Base-by-base conservation (phyloP, 1,140 invertebrate genomes). In the Drosophila kikkawai region DNA sequence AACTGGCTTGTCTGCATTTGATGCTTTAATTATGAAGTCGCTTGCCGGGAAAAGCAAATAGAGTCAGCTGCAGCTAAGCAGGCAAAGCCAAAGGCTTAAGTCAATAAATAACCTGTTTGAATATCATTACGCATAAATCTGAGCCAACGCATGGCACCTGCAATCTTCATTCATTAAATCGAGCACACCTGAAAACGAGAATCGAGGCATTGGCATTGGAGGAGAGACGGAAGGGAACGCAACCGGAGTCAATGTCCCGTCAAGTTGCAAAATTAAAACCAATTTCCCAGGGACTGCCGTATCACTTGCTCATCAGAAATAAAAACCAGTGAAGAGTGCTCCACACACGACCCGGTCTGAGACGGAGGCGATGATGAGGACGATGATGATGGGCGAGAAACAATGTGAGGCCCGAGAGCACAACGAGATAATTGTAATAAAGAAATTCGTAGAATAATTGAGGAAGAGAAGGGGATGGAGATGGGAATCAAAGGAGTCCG, bases 361-460 rank as follows among this genome's bases (percentile, higher is more conserved):
- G 57, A 34, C 57, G 75, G 80, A 68, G 76, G 63, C 29, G 12
- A 34, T 39, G 60, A 53, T 32, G 45, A 55, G 59, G 76, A 71
- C 63, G 34, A 55, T 65, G 39, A 66, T 44, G 63, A 36, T 32
- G 63, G 56, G 5, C 17, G 48, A 45, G 50, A 67, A 87, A 80
- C 84, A 87, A 87, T 87, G 85, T 44, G 41, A 36, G 26, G 34
- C 42, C 41, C 36, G 32, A 53, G 75, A 44, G 59, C 61, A 57
- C 73, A 84, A 90, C 84, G 81, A 87, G 85, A 80, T 84, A 81
- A 88, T 87, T 80, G 77, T 55, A 70, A 66, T 80, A 83, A 88
- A 78, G 77, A 55, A 83, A 80, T 75, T 64, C 64, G 82, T 69
- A 64, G 42, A 51, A 67, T 70, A 63, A 82, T 79, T 60, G 57